Evolutionary conservation across 2,113 vertebrate species (phyloP).

Genomic region (Glaucidium brasilianum): DNA sequence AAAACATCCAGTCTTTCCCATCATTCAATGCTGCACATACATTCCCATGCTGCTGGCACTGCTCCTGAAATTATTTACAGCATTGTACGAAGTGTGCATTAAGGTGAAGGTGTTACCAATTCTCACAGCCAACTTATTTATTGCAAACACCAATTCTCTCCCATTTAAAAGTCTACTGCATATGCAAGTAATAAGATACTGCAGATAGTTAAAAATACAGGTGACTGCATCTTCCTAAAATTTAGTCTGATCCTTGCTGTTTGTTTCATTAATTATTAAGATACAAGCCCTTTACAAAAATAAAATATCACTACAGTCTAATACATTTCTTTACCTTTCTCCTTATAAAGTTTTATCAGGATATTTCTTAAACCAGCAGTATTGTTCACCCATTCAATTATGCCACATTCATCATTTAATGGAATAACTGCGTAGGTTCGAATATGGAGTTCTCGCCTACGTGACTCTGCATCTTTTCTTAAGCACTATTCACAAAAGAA

Average conservation of each 20-base stretch:
- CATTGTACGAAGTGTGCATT: neutral
- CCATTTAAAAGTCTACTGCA: neutral
- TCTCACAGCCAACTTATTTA: neutral
- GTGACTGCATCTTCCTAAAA: neutral
- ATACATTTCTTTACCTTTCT: slow-evolving; percentile 81
- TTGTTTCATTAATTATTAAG: neutral
- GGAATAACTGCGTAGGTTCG: slow-evolving; percentile 97
- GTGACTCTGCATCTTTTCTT: slow-evolving; percentile 95
- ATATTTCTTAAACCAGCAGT: slow-evolving; percentile 93
- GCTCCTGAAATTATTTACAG: neutral
- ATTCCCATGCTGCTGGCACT: neutral
- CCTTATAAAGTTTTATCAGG: slow-evolving; percentile 94
- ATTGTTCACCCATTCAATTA: slow-evolving; percentile 98
- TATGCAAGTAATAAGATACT: neutral
- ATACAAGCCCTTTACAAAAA: neutral
- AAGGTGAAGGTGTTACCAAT: neutral
- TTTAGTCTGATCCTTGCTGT: neutral
- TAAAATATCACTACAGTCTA: neutral
- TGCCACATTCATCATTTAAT: slow-evolving; percentile 95
- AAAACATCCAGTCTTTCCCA: neutral
- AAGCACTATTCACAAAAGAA: slow-evolving; percentile 79
- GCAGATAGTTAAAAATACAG: neutral
- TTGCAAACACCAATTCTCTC: neutral
- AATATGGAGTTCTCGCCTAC: slow-evolving; percentile 91
- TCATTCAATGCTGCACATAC: neutral